phyloP scores from a whole-genome alignment of 1,140 invertebrate species.

The Euura saliciscinereae region DNA sequence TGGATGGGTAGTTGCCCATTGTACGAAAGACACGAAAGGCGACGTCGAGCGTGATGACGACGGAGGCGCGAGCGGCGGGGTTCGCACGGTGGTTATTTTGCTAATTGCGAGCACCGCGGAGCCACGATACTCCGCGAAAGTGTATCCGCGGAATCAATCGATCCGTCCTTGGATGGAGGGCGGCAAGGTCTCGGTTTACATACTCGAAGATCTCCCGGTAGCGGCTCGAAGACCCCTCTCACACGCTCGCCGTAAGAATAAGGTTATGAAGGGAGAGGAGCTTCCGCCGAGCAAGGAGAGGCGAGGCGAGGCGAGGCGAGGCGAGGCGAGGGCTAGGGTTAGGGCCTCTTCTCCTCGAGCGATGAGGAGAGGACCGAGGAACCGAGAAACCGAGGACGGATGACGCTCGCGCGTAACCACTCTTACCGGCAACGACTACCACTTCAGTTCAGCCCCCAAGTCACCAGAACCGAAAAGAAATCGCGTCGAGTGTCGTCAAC shows the following conservation, averaged over 20 bases:
- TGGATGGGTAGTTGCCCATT: background rate
- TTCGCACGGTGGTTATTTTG: constrained; percentile 24
- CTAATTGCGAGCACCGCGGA: constrained; percentile 5
- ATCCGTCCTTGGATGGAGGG: too few relatives aligned
- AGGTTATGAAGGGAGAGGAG: constrained; percentile 41
- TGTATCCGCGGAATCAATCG: too few relatives aligned
- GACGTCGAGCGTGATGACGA: background rate
- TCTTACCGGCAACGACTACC: constrained; percentile 48
- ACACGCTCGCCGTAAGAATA: constrained; percentile 58
- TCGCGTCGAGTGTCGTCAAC: constrained; percentile 41
- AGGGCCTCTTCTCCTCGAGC: constrained; percentile 18
- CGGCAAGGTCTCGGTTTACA: background rate
- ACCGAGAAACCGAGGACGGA: constrained; percentile 21
- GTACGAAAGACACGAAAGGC: constrained; percentile 2
- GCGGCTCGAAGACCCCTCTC: constrained; percentile 20
- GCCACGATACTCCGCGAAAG: constrained; percentile 13
- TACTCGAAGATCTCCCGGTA: background rate
- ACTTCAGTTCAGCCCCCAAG: constrained; percentile 45
- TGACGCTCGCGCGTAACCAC: constrained; percentile 46
- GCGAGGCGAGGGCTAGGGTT: constrained; percentile 5
- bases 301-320: constrained; percentile 6
- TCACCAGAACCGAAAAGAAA: constrained; percentile 28
- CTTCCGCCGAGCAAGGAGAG: constrained; percentile 16
- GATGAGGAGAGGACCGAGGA: constrained; percentile 32
- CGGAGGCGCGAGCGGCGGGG: constrained; percentile 29